phyloP scores from a whole-genome alignment of 2,888 invertebrate genomes.

The Napeogenes inachia region DNA sequence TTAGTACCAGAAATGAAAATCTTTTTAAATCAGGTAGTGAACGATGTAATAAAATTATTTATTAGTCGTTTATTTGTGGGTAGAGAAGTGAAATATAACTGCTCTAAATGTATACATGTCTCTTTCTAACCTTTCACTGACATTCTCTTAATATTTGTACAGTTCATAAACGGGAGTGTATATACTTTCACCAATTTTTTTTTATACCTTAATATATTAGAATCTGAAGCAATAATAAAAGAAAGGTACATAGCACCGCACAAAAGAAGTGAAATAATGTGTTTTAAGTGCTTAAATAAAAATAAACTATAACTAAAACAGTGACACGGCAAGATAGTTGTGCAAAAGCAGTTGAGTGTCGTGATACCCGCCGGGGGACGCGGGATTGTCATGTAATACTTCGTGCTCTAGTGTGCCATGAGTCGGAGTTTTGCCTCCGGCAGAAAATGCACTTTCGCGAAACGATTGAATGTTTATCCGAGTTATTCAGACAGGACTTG shows the following conservation, averaged over 20 bases:
- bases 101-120: neutral
- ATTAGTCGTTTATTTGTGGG: too few species aligned
- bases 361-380: slow-evolving; percentile 56
- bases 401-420: slow-evolving; percentile 51
- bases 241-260: too few species aligned
- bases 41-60: too few species aligned
- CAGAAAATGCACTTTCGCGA: slow-evolving; percentile 73
- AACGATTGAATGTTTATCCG: slow-evolving; percentile 69
- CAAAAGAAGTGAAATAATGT: slow-evolving; percentile 2
- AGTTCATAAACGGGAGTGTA: neutral
- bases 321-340: slow-evolving; percentile 44
- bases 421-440: slow-evolving; percentile 57
- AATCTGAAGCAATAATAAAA: neutral
- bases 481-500: slow-evolving; percentile 51
- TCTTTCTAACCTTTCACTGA: neutral
- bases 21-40: too few species aligned
- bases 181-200: neutral
- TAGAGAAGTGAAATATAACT: too few species aligned
- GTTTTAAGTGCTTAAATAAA: slow-evolving; percentile 35
- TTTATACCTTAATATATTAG: neutral
- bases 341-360: slow-evolving; percentile 39
- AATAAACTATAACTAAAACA: slow-evolving; percentile 32
- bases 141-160: neutral
- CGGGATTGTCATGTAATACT: slow-evolving; percentile 73
- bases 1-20: too few species aligned